These are phyloP conservation scores for Thamnophis sirtalis DNA, from an alignment of 2,113 vertebrate genomes.

Conservation along the genomic window DNA sequence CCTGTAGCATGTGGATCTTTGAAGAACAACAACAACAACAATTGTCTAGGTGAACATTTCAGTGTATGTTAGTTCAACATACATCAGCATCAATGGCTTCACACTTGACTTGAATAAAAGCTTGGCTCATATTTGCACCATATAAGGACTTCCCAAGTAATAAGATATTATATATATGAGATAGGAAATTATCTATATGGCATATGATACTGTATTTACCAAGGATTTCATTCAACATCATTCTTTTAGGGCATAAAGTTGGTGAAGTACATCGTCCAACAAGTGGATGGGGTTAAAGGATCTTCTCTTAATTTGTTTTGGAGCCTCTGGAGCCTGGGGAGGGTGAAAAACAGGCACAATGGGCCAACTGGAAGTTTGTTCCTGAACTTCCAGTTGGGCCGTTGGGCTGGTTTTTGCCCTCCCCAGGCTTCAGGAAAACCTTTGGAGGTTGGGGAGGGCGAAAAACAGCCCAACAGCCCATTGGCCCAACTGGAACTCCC, in stretches of 20 bases:
- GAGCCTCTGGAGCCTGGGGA: too few relatives aligned
- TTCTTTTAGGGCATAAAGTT: not conserved
- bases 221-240: not conserved
- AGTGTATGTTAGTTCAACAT: not conserved
- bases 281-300: not conserved
- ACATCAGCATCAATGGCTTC: not conserved
- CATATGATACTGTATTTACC: not conserved
- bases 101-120: not conserved
- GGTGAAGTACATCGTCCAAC: not conserved
- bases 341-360: too few relatives aligned
- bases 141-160: not conserved
- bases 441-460: too few relatives aligned
- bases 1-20: not conserved
- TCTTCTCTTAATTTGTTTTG: not conserved
- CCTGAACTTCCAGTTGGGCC: too few relatives aligned
- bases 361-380: too few relatives aligned
- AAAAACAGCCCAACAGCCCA: too few relatives aligned
- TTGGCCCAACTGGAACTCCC: too few relatives aligned
- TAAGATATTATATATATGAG: not conserved
- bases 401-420: too few relatives aligned
- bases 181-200: not conserved
- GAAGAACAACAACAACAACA: not conserved
- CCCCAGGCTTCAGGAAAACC: too few relatives aligned
- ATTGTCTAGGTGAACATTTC: not conserved
- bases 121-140: not conserved